Conservation (phyloP, 2,113 vertebrate species). For the human region GRCh38 chr2:28916001-28916500, state of each 20-base stretch:
- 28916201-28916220: background rate
- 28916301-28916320: background rate
- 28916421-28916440: background rate
- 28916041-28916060: background rate
- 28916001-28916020: background rate
- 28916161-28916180: background rate
- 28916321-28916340: background rate
- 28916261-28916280: background rate
- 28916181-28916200: background rate
- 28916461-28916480: background rate
- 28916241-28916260: background rate
- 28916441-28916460: background rate
- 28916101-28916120: background rate
- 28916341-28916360: background rate
- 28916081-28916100: background rate
- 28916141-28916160: background rate
- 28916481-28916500: background rate
- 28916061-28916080: background rate
- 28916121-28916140: background rate
- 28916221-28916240: background rate
- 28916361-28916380: background rate
- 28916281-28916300: background rate
- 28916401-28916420: background rate
- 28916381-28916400: background rate
- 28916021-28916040: background rate